These are phyloP conservation scores for Brachionus asplanchnoidis DNA, from an alignment of 1,140 invertebrate genomes.

Conservation along the genomic window DNA sequence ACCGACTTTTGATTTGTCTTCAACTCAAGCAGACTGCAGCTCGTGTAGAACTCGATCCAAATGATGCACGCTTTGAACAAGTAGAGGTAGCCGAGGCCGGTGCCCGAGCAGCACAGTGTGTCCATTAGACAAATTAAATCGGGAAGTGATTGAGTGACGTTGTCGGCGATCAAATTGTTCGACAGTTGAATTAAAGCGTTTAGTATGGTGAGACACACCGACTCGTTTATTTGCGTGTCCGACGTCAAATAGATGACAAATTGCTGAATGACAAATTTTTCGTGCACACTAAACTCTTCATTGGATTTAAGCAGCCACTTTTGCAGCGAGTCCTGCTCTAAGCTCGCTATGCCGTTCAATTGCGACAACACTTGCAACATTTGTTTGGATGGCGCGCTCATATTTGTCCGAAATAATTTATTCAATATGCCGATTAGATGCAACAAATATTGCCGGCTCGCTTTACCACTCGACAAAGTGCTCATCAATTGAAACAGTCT, in stretches of 20 bases:
- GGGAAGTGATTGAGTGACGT: neutral
- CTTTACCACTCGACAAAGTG: neutral
- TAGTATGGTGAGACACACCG: neutral
- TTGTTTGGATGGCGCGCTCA: neutral
- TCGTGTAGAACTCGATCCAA: slow-evolving; percentile 6
- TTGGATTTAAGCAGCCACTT: neutral
- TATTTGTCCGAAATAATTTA: neutral
- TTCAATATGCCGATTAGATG: neutral
- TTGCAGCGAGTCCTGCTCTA: neutral
- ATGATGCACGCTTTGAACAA: slow-evolving; percentile 23
- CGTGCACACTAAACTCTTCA: neutral
- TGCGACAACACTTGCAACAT: neutral
- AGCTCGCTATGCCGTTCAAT: neutral
- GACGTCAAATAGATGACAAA: neutral
- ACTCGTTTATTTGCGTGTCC: neutral
- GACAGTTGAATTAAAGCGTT: neutral
- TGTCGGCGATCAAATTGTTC: neutral
- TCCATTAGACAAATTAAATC: neutral
- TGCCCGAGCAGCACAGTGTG: neutral
- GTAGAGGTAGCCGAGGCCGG: slow-evolving; percentile 17
- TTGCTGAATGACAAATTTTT: slow-evolving; percentile 27
- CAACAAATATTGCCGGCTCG: neutral
- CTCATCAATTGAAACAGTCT: neutral
- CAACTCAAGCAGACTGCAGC: neutral
- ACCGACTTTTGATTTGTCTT: slow-evolving; percentile 67